Evolutionary conservation across 2,888 invertebrate genomes (phyloP), one percentile per base, ranked within the genome.

Genomic region (Ommatoiulus sabulosus): DNA sequence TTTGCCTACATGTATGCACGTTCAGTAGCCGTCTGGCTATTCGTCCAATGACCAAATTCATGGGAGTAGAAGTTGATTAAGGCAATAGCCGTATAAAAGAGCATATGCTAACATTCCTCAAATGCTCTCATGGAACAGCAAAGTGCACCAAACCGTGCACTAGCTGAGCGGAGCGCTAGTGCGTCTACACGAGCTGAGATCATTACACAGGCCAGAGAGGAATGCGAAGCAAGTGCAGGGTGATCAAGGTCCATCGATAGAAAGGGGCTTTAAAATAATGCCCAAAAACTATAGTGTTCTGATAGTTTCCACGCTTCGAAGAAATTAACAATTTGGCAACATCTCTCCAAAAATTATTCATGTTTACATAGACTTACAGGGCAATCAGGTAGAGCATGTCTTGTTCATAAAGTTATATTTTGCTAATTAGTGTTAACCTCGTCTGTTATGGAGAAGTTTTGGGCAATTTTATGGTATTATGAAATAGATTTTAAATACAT

Each of bases 41-140:
- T 24, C 72, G 72, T 72, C 4, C 24, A 24, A 72, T 72, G 72
- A 24, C 24, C 72, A 12, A 72, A 72, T 72, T 72, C 72, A 72
- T 72, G 72, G 72, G 72, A 72, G 72, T 72, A 24, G 72, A 72
- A 72, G 72, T 72, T 72, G 72, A 72, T 72, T 72, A 72, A 72
- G 72, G 72, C 72, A 72, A 72, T 72, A 72, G n/a, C 72, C 72
- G 24, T 72, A 72, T 72, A 72, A n/a, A 8, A 72, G 72, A 17
- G 63, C 72, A 72, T 72, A 72, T 72, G 72, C 72, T 72, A 72
- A 72, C 72, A 72, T 72, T 72, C 72, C 72, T 72, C 24, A 72
- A 72, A 72, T 72, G 72, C 72, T 72, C 8, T 72, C 7, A 5
- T 24, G 72, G 24, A 24, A 72, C 24, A n/a, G 24, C 24, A 10